A percentile compares a stretch with the other conserved stretches of the same genome.
Conservation (phyloP, 2,888 invertebrate genomes). For the Agriopis aurantiaria region DNA sequence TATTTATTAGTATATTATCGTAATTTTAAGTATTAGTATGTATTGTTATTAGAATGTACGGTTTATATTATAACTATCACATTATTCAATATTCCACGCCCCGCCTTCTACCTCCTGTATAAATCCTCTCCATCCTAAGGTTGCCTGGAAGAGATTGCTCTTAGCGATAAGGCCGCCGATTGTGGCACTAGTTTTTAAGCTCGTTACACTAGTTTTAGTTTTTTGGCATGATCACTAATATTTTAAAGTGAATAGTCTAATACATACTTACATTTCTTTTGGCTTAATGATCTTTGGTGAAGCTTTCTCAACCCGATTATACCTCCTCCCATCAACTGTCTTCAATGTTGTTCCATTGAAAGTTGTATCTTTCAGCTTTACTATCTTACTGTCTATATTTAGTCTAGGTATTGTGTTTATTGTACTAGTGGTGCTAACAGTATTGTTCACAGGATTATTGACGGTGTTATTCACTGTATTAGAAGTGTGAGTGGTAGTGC, state of each 20-base stretch:
- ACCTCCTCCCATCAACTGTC: conserved; percentile 41
- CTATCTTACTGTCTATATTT: conserved; percentile 76
- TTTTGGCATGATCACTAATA: too few species aligned
- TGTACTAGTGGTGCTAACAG: conserved; percentile 43
- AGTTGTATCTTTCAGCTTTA: conserved; percentile 70
- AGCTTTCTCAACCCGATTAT: conserved; percentile 60
- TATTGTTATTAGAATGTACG: too few species aligned
- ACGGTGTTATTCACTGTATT: conserved; percentile 21
- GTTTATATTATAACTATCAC: too few species aligned
- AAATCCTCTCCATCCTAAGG: too few species aligned
- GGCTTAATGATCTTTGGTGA: conserved; percentile 76
- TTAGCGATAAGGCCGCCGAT: too few species aligned
- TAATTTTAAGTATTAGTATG: too few species aligned
- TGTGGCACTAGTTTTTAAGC: too few species aligned
- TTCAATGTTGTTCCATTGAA: conserved; percentile 55
- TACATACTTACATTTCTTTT: conserved; percentile 77
- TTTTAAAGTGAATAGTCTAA: neutral
- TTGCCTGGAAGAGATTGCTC: too few species aligned
- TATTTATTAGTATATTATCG: too few species aligned
- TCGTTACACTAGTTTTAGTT: too few species aligned
- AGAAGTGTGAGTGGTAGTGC: conserved; percentile 43
- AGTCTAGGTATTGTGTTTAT: conserved; percentile 65
- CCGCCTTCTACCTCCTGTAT: too few species aligned
- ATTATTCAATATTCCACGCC: too few species aligned
- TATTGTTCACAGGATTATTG: conserved; percentile 16